Conservation (phyloP, 2,888 invertebrate species). For the Heliconius hortense region DNA sequence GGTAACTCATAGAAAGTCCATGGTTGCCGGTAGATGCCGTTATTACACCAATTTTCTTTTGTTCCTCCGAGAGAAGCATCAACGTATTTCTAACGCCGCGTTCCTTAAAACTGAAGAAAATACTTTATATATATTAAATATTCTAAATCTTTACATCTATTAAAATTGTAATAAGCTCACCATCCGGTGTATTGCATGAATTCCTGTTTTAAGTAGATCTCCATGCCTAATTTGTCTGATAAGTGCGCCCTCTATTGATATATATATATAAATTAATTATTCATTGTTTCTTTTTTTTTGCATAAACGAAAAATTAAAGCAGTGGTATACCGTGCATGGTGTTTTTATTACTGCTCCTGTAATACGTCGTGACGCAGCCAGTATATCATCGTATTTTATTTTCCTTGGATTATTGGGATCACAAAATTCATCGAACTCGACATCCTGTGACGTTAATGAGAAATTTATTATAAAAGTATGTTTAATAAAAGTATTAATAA, state of each 20-base stretch:
- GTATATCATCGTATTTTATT: slow-evolving; percentile 84
- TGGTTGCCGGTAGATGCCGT: slow-evolving; percentile 97
- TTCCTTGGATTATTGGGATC: slow-evolving; percentile 71
- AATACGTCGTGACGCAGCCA: slow-evolving; percentile 85
- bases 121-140: neutral
- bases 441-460: slow-evolving; percentile 50
- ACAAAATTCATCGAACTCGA: slow-evolving; percentile 67
- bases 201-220: slow-evolving; percentile 95
- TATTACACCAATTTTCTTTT: slow-evolving; percentile 89
- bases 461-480: neutral
- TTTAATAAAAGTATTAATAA: no score
- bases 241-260: slow-evolving; percentile 86
- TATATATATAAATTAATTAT: slow-evolving; percentile 45
- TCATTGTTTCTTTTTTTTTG: neutral
- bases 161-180: slow-evolving; percentile 66
- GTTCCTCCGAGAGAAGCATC: slow-evolving; percentile 86
- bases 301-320: neutral
- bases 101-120: slow-evolving; percentile 90
- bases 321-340: slow-evolving; percentile 77
- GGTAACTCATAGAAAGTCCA: slow-evolving; percentile 89
- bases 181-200: slow-evolving; percentile 95
- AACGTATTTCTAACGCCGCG: slow-evolving; percentile 94
- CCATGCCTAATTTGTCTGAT: slow-evolving; percentile 89
- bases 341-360: slow-evolving; percentile 83
- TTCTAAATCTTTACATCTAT: neutral